Evolutionary conservation across 2,888 invertebrate genomes (phyloP).

Genomic region (Sinodicranocentrus sp.): DNA sequence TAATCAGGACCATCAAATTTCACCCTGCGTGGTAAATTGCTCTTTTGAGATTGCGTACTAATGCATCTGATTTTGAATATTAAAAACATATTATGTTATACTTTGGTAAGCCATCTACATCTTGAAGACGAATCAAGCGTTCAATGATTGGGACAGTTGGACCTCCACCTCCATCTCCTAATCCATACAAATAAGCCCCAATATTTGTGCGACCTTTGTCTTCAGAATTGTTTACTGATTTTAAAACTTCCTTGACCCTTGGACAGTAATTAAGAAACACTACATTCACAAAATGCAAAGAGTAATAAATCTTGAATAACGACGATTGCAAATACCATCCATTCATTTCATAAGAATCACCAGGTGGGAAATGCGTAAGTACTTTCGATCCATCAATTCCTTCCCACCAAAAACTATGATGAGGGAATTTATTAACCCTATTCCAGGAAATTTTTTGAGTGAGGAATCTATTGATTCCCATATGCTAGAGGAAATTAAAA

Average conservation of each 20-base stretch:
- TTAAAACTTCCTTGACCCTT: too few relatives aligned
- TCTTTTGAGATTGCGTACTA: too few relatives aligned
- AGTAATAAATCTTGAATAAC: too few relatives aligned
- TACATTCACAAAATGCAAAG: too few relatives aligned
- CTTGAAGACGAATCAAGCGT: constrained; percentile 77
- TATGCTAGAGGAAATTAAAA: constrained; percentile 74
- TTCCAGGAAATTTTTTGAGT: constrained; percentile 81
- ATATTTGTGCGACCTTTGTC: constrained; percentile 80
- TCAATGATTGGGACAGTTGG: constrained; percentile 80
- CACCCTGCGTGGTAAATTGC: too few relatives aligned
- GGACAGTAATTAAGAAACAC: too few relatives aligned
- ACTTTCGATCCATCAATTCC: constrained; percentile 77
- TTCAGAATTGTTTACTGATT: constrained; percentile 79
- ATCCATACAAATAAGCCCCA: constrained; percentile 79
- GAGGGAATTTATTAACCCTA: constrained; percentile 80
- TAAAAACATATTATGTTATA: constrained; percentile 70
- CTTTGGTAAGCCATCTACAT: constrained; percentile 80
- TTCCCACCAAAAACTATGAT: constrained; percentile 80
- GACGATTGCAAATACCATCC: too few relatives aligned
- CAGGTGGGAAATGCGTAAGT: constrained; percentile 80
- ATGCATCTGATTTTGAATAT: too few relatives aligned
- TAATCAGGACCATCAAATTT: too few relatives aligned
- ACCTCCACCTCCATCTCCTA: constrained; percentile 81
- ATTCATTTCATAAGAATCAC: constrained; percentile 47
- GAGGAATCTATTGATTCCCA: constrained; percentile 79